Percentiles rank a stretch among this genome's conserved stretches.
These are phyloP conservation scores for Cosmia pyralina DNA, from an alignment of 2,888 invertebrate genomes.

Conservation along the genomic window DNA sequence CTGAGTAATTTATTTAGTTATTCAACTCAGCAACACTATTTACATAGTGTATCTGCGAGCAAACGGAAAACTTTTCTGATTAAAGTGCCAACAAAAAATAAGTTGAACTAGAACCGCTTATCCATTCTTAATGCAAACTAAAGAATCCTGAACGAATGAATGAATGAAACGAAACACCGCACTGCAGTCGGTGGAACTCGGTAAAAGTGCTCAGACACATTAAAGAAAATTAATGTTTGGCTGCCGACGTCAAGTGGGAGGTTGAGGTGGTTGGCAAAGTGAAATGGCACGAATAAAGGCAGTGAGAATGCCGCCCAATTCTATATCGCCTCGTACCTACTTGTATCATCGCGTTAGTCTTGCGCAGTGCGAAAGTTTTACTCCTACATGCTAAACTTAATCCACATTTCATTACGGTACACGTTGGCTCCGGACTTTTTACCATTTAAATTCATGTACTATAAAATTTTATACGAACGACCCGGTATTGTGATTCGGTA, in stretches of 20 bases:
- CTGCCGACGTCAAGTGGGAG: slow-evolving; percentile 87
- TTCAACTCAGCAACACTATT: slow-evolving; percentile 75
- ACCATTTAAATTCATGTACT: slow-evolving; percentile 69
- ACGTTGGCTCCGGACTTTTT: slow-evolving; percentile 69
- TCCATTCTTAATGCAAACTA: slow-evolving; percentile 87
- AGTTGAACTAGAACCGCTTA: slow-evolving; percentile 80
- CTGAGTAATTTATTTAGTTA: slow-evolving; percentile 73
- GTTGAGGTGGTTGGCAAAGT: slow-evolving; percentile 87
- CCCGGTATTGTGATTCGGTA: slow-evolving; percentile 64
- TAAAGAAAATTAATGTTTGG: slow-evolving; percentile 90
- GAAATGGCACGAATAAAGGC: slow-evolving; percentile 87
- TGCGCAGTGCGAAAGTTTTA: slow-evolving; percentile 75
- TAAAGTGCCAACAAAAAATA: slow-evolving; percentile 85
- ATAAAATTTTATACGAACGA: slow-evolving; percentile 69
- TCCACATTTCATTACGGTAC: slow-evolving; percentile 80
- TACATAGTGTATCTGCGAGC: slow-evolving; percentile 73
- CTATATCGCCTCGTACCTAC: slow-evolving; percentile 79
- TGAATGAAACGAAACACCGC: slow-evolving; percentile 89
- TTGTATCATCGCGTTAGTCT: slow-evolving; percentile 82
- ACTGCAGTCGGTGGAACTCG: slow-evolving; percentile 85
- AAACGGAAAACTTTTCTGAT: slow-evolving; percentile 81
- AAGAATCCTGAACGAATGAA: slow-evolving; percentile 85
- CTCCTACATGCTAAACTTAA: slow-evolving; percentile 73
- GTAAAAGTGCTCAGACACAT: slow-evolving; percentile 90
- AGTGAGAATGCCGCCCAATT: slow-evolving; percentile 81